Evolutionary conservation across 2,888 invertebrate genomes (phyloP), one percentile per base, ranked within the genome.

Genomic region (Actias luna): DNA sequence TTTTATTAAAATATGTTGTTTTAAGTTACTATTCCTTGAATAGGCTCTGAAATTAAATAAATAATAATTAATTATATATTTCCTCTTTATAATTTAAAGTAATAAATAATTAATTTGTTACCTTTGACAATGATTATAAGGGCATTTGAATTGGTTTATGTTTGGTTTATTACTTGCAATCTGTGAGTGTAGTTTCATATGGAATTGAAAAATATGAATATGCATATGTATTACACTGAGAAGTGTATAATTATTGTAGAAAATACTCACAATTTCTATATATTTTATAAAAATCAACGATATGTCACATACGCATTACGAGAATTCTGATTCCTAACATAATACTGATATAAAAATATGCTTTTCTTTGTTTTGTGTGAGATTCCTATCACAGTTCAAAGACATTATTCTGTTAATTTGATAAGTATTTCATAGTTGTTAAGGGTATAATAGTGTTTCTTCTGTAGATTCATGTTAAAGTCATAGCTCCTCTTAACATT

Each of bases 401-500:
- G 92, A 92, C 92, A 92, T 87, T 42, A 57, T 71, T 72, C 88
- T 90, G 87, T 88, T 90, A 84, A 82, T 87, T 91, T 89, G 83
- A 85, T 91, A 91, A 89, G 87, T 89, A 91, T 89, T 88, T 87
- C 88, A 80, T 92, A 89, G 86, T 85, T 46, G 10, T 46, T 92
- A 92, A 90, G 91, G 84, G 80, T 91, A 91, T 87, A 83, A 84
- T 92, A 92, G 90, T 77, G 89, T 92, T 92, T 85, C 92, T 92
- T 92, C 92, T 91, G 88, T 92, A 92, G 92, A 90, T 88, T 87
- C 92, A 89, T 92, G 92, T 91, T 91, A 89, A 91, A 90, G 89
- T 90, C 91, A 92, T 92, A 90, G 92, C 92, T 92, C 92, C 92
- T 92, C 89, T 86, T 91, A 90, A 85, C n/a, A n/a, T n/a, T n/a